phyloP scores from a whole-genome alignment of 2,113 vertebrate species.

The Sinocyclocheilus rhinocerous region DNA sequence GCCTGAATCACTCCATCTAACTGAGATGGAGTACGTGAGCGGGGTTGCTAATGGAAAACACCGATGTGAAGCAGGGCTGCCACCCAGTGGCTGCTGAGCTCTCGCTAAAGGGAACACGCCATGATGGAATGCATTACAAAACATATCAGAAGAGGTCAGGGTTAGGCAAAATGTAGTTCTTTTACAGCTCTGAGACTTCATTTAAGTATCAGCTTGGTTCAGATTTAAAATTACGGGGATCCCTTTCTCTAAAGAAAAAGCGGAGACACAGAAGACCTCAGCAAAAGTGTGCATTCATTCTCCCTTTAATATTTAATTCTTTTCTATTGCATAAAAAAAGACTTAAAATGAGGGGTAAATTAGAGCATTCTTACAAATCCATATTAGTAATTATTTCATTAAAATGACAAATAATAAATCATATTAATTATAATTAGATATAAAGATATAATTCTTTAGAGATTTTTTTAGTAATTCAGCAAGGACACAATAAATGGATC shows the following conservation, averaged over 20 bases:
- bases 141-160: neutral
- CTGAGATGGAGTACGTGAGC: slow-evolving; percentile 55
- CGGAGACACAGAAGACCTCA: neutral
- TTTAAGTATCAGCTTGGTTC: neutral
- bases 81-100: slow-evolving; percentile 46
- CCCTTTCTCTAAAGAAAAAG: neutral
- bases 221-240: neutral
- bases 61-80: slow-evolving; percentile 47
- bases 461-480: too few relatives aligned
- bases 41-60: slow-evolving; percentile 30
- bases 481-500: too few relatives aligned
- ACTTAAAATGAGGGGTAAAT: neutral
- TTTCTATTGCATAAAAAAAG: neutral
- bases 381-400: neutral
- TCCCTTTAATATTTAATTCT: neutral
- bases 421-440: neutral
- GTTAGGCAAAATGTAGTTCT: neutral
- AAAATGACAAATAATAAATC: neutral
- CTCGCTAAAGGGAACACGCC: neutral
- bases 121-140: neutral
- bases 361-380: neutral
- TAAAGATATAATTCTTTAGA: neutral
- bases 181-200: neutral
- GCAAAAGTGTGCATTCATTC: neutral
- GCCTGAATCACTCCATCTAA: slow-evolving; percentile 56